Conservation (phyloP, 30 jellyfish, hydroid and myxozoan genomes). For the Cassiopea xamachana region DNA sequence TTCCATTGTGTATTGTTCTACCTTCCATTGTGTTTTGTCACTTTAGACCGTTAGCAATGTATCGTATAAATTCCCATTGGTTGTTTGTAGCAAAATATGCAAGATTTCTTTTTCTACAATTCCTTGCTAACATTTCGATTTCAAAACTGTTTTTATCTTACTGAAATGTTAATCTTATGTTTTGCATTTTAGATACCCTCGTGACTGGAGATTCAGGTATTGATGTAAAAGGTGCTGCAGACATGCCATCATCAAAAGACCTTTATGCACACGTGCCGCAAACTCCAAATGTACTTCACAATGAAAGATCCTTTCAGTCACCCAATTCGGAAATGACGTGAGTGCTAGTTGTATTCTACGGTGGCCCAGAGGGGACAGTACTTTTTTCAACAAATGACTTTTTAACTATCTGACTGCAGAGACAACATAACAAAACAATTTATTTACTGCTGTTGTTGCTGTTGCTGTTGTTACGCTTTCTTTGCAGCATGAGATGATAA, state of each 20-base stretch:
- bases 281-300: background rate
- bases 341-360: background rate
- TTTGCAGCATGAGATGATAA: conserved; percentile 93
- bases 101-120: background rate
- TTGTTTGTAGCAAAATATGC: no score
- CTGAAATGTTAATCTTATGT: background rate
- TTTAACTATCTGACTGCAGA: conserved; percentile 22
- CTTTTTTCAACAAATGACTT: background rate
- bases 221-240: background rate
- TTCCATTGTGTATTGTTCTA: no score
- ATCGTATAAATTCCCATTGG: no score
- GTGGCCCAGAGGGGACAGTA: no score
- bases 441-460: conserved; percentile 43
- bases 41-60: no score
- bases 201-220: conserved; percentile 38
- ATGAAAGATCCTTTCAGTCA: conserved; percentile 32
- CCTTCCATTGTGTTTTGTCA: no score
- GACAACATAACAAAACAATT: background rate
- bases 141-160: background rate
- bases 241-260: conserved; percentile 33
- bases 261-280: background rate
- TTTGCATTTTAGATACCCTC: background rate
- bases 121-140: background rate
- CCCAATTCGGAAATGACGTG: conserved; percentile 1
- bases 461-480: conserved; percentile 60